phyloP scores from a whole-genome alignment of 1,140 invertebrate genomes.

The Euwallacea fornicatus region DNA sequence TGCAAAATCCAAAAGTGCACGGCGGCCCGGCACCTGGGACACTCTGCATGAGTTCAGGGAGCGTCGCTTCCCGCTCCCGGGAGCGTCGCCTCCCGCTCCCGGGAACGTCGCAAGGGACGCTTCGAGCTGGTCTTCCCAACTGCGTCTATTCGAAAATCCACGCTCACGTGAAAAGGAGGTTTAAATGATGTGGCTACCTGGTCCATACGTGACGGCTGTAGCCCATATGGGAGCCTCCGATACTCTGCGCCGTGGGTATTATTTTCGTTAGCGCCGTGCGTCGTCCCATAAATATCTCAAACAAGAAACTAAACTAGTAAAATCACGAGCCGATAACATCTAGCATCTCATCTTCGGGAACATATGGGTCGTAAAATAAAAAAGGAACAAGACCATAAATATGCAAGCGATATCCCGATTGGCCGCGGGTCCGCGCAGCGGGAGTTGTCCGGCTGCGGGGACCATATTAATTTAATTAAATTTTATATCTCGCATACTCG shows the following conservation, averaged over 20 bases:
- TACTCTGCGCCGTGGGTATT: not conserved
- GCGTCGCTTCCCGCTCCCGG: too few species aligned
- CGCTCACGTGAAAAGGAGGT: too few species aligned
- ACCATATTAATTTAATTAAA: constrained; percentile 40
- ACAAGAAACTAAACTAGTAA: constrained; percentile 38
- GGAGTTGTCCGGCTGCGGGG: constrained; percentile 27
- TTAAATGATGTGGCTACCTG: too few species aligned
- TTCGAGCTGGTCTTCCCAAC: too few species aligned
- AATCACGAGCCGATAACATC: constrained; percentile 38
- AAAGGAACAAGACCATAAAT: constrained; percentile 33
- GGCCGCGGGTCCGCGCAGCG: constrained; percentile 22
- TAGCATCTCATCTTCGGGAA: constrained; percentile 32
- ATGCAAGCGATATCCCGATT: constrained; percentile 38
- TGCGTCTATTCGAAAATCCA: too few species aligned
- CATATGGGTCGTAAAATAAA: constrained; percentile 37
- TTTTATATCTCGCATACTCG: constrained; percentile 38
- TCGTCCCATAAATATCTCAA: constrained; percentile 31
- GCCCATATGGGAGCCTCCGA: not conserved
- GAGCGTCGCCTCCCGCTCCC: too few species aligned
- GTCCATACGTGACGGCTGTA: too few species aligned
- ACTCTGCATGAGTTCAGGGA: too few species aligned
- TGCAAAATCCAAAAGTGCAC: too few species aligned
- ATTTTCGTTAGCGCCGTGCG: not conserved
- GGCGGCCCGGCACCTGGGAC: too few species aligned
- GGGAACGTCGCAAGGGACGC: too few species aligned